A percentile compares a stretch with the other conserved stretches of the same genome.
Conservation (phyloP, 2,888 invertebrate species). For the Protonemura montana region DNA sequence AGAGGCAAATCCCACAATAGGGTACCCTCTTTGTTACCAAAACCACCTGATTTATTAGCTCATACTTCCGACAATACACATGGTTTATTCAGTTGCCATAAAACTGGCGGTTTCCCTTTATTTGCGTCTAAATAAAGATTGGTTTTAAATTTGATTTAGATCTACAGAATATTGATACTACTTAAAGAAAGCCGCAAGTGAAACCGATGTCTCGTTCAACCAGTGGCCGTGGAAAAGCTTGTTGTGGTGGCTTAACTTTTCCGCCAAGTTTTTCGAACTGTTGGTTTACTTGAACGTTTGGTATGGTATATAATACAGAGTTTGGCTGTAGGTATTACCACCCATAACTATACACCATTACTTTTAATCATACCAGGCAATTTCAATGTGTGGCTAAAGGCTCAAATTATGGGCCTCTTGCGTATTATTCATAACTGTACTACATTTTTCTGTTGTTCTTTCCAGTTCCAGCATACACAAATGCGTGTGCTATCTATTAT, state of each 20-base stretch:
- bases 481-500: slow-evolving; percentile 30
- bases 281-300: neutral
- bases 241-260: neutral
- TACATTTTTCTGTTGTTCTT: slow-evolving; percentile 31
- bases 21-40: neutral
- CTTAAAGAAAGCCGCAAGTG: neutral
- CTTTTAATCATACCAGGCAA: slow-evolving; percentile 22
- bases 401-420: slow-evolving; percentile 36
- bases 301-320: neutral
- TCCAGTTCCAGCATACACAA: slow-evolving; percentile 13
- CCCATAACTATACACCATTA: neutral
- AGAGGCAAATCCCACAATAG: neutral
- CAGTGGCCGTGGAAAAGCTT: neutral
- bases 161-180: slow-evolving; percentile 23
- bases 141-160: slow-evolving; percentile 19
- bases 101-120: neutral
- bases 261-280: neutral
- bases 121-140: neutral
- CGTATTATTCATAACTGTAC: slow-evolving; percentile 28
- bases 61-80: neutral
- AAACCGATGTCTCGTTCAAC: neutral
- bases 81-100: slow-evolving; percentile 2
- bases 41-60: neutral
- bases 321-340: neutral
- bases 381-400: slow-evolving; percentile 17